Conservation (phyloP, 2,113 vertebrate genomes). For the Ramphastos sulfuratus region DNA sequence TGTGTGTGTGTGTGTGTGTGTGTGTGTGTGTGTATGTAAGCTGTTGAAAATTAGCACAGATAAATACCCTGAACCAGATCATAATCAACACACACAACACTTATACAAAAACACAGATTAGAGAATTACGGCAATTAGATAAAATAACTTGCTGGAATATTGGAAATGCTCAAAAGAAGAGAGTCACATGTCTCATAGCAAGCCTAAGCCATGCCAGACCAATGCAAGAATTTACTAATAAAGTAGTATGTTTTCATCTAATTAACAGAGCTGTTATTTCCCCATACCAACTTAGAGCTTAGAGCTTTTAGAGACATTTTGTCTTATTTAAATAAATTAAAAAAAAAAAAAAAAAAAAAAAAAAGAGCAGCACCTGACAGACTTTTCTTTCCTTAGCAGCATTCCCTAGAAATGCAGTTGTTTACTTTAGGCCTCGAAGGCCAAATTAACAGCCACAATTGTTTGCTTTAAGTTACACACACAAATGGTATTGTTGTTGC, state of each 20-base stretch:
- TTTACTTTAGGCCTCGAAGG: constrained; percentile 19
- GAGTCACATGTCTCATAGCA: background rate
- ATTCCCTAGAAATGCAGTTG: background rate
- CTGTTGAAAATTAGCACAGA: background rate
- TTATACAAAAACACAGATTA: background rate
- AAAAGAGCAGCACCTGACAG: background rate
- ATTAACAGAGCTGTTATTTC: constrained; percentile 1
- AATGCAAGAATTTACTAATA: background rate
- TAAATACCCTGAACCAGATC: background rate
- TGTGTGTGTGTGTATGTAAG: background rate
- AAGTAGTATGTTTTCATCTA: background rate
- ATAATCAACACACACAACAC: background rate
- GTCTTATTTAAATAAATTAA: background rate
- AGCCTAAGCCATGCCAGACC: background rate
- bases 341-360: background rate
- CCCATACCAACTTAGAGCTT: background rate
- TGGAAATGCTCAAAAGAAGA: background rate
- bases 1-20: background rate
- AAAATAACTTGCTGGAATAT: background rate
- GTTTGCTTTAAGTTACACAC: constrained; percentile 23
- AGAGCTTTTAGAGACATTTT: background rate
- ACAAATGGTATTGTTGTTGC: background rate
- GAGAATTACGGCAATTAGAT: background rate
- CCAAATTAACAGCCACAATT: background rate
- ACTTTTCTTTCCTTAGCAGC: background rate